A percentile compares a stretch with the other conserved stretches of the same genome.
Conservation (phyloP, 2,797 vertebrate species). For the Alfaro cultratus region DNA sequence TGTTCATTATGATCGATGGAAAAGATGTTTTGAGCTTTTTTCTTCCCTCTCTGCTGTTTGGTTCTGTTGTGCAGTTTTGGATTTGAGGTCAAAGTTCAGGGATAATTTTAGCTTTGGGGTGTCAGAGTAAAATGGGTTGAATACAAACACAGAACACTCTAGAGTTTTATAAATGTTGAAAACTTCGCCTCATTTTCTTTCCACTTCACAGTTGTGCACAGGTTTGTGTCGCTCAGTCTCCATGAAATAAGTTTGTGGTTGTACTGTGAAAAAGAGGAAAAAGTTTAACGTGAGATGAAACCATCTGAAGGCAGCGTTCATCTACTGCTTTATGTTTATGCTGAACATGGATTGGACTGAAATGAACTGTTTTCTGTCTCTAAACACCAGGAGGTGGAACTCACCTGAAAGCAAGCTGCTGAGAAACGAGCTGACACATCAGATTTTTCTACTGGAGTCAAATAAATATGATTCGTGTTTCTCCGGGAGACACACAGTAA, state of each 20-base stretch:
- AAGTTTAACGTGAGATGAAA: background rate
- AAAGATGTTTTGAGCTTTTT: background rate
- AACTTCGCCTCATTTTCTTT: background rate
- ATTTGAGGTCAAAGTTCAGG: background rate
- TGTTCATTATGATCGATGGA: background rate
- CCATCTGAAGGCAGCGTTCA: background rate
- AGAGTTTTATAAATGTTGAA: background rate
- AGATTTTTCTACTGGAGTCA: conserved; percentile 45
- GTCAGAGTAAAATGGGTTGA: background rate
- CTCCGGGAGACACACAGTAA: conserved; percentile 36
- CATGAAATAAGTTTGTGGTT: background rate
- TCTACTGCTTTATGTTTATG: background rate
- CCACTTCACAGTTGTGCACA: background rate
- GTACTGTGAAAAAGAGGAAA: background rate
- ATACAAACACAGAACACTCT: background rate
- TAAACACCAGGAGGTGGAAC: conserved; percentile 29
- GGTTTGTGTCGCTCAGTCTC: background rate
- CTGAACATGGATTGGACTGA: background rate
- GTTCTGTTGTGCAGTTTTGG: background rate
- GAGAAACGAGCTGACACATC: conserved; percentile 28
- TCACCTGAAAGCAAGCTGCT: conserved; percentile 25
- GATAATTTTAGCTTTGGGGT: background rate
- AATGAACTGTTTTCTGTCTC: conserved; percentile 48
- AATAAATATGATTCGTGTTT: conserved; percentile 65
- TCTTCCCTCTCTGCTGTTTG: background rate